Evolutionary conservation across 2,888 invertebrate genomes (phyloP), one percentile per base, ranked within the genome.

Genomic region (Clanis bilineata): DNA sequence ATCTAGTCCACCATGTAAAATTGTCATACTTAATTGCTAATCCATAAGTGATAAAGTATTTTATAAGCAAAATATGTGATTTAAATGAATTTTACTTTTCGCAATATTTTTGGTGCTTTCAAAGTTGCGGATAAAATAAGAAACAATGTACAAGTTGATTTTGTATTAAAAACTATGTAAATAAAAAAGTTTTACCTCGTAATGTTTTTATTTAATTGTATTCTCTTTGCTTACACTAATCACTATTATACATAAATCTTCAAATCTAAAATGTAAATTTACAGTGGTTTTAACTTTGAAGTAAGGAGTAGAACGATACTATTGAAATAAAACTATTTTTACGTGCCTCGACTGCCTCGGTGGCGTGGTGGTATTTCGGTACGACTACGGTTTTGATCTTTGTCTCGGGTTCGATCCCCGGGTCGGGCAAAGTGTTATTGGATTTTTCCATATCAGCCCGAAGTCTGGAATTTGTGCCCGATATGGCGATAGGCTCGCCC

Each of bases 31-130:
- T 51, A 32, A 9, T 32, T 28, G 10, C 51, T 32, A 18, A 32
- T 28, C 18, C 22, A 39, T 57, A 41, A 54, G 54, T 59, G 43
- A 43, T 32, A 54, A 57, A 57, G 41, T 66, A 61, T 61, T 59
- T 51, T 65, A 60, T 69, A 74, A 64, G 62, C 22, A 62, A 68
- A 69, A 44, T 61, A 63, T 67, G 64, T 63, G 66, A 64, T 67
- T 64, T n/a, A n/a, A n/a, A 9, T 28, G 1, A 18, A 28, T 18
- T 51, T 51, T 32, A 10, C 5, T 51, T 47, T 47, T 18, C 23
- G 7, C 15, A 15, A 28, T 47, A 56, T 60, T 15, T 63, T 59
- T 21, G 32, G 60, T 25, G 57, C 57, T 57, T 43, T 43, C 21
- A 61, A 59, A 68, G 64, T 66, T 59, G 68, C 69, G 64, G 73